Conservation (phyloP, 2,888 invertebrate species). For the Drosophila tanythrix region DNA sequence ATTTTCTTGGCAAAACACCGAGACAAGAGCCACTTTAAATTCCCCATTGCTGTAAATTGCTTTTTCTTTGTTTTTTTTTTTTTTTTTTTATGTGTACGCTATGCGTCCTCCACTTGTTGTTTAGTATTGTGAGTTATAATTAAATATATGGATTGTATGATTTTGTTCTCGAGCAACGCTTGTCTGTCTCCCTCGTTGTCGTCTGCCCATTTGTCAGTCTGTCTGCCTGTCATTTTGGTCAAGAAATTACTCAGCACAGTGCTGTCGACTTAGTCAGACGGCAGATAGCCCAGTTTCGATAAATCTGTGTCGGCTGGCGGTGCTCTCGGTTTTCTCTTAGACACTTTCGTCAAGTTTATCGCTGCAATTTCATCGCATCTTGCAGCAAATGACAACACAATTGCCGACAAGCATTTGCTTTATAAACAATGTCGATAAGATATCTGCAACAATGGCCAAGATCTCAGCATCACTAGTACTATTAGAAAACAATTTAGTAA, state of each 20-base stretch:
- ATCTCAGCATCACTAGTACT: constrained; percentile 24
- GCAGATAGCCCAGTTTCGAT: constrained; percentile 78
- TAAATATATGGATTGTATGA: constrained; percentile 35
- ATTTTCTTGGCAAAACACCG: constrained; percentile 42
- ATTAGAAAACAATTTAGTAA: constrained; percentile 73
- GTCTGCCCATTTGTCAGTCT: constrained; percentile 6
- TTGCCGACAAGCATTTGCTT: constrained; percentile 37
- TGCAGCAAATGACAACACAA: constrained; percentile 37
- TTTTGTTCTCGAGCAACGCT: not conserved
- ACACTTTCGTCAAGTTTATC: constrained; percentile 79
- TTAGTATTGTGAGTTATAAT: constrained; percentile 34
- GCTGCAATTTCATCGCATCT: constrained; percentile 70
- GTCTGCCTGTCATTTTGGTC: constrained; percentile 60
- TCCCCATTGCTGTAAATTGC: constrained; percentile 41
- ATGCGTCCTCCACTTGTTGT: constrained; percentile 39
- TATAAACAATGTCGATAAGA: constrained; percentile 24
- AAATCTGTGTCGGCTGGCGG: constrained; percentile 53
- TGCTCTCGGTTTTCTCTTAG: constrained; percentile 24
- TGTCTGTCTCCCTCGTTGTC: constrained; percentile 26
- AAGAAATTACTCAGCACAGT: constrained; percentile 65
- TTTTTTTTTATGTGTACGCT: constrained; percentile 30
- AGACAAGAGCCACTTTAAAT: constrained; percentile 56
- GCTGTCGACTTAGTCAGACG: constrained; percentile 14
- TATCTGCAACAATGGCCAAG: constrained; percentile 38
- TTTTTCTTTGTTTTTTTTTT: constrained; percentile 22